A percentile compares a stretch with the other conserved stretches of the same genome.
phyloP scores from a whole-genome alignment of 2,888 invertebrate genomes.

The Megamerina dolium region DNA sequence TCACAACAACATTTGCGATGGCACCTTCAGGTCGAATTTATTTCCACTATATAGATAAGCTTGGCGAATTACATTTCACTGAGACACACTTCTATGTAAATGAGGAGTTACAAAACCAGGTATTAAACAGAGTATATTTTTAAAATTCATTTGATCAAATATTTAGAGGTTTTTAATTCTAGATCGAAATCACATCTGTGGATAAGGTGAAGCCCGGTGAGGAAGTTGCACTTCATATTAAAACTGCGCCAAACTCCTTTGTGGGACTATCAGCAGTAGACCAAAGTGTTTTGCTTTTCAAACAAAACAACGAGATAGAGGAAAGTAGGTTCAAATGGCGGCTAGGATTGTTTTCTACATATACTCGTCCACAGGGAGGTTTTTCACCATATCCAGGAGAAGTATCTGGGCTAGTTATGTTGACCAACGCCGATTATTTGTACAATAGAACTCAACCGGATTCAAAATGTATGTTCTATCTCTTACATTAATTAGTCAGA shows the following conservation, averaged over 20 bases:
- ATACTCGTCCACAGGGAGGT: constrained; percentile 43
- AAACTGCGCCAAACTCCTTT: constrained; percentile 79
- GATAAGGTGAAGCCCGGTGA: constrained; percentile 70
- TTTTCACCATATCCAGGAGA: constrained; percentile 41
- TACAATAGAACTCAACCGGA: constrained; percentile 35
- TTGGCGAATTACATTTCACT: constrained; percentile 77
- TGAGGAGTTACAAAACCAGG: constrained; percentile 55
- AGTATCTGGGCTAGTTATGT: constrained; percentile 37
- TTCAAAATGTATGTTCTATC: too few species aligned
- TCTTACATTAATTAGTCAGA: too few species aligned
- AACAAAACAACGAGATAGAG: constrained; percentile 55
- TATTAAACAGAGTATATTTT: constrained; percentile 26
- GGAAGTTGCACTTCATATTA: constrained; percentile 69
- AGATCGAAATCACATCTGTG: constrained; percentile 64
- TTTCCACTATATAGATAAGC: constrained; percentile 68
- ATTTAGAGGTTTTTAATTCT: neutral
- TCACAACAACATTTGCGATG: constrained; percentile 69
- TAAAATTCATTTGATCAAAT: constrained; percentile 9
- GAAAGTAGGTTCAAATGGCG: constrained; percentile 57
- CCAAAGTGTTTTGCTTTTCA: constrained; percentile 68
- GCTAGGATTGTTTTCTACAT: constrained; percentile 57
- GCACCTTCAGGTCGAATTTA: constrained; percentile 76
- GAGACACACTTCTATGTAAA: constrained; percentile 74
- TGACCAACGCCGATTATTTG: constrained; percentile 45
- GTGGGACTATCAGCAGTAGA: constrained; percentile 85